Evolutionary conservation across 1,140 invertebrate species (phyloP), one percentile per base, ranked within the genome.

Genomic region (Drosophila bifasciata): DNA sequence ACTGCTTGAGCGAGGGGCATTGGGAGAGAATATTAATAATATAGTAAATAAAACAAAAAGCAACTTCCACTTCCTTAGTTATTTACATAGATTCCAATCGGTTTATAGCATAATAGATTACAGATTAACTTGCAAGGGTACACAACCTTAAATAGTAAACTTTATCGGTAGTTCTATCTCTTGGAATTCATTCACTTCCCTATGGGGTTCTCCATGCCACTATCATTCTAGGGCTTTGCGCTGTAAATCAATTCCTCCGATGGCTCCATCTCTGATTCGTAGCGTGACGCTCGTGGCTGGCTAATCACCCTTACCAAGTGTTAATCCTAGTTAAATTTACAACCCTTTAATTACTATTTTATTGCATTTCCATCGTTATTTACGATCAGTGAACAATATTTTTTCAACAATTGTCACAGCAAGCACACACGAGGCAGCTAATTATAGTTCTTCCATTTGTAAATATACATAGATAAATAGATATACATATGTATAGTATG

Each of bases 231-330:
- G 6, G 23, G 19, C 11, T 25, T 23, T 21, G 16, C 15, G 49
- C 36, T 25, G 44, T 79, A 72, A 85, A 85, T 76, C 51, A 72
- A 63, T 15, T 16, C 16, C 46, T 66, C 45, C 15, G n/a, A 28
- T 43, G 36, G 16, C 50, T 32, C 48, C 40, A 25, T 41, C 49
- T 41, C 44, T 59, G 51, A 15, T 28, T 49, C 13, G 16, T 50
- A 55, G 41, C 48, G 49, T 75, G 69, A 57, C 41, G 66, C 72
- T 85, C 67, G 76, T 84, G 76, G 51, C 80, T 62, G 44, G 68
- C 63, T 72, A 76, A 76, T 73, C 55, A 23, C 62, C 25, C 41
- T 28, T 15, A 59, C 28, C 15, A 59, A 60, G 21, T 45, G 21
- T 66, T 66, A 83, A 83, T 77, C 78, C 48, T 19, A 32, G 25